Conservation (phyloP, 1,140 invertebrate genomes). For the Aphaenogaster rudis region DNA sequence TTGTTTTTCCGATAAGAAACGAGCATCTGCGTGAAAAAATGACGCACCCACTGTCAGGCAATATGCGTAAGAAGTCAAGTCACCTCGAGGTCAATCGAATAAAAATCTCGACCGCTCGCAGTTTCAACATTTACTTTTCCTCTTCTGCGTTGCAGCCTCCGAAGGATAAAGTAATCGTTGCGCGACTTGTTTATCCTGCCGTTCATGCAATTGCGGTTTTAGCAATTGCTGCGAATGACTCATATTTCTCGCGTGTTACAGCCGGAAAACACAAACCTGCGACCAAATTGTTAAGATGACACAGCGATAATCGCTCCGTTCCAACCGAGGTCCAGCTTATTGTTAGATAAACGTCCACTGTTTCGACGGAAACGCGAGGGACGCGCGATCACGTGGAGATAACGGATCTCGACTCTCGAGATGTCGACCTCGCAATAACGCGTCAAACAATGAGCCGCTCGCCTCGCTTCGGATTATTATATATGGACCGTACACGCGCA, state of each 20-base stretch:
- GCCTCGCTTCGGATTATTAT: not conserved
- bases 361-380: not conserved
- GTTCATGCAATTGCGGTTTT: not conserved
- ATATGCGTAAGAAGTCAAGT: not conserved
- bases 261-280: not conserved
- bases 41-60: not conserved
- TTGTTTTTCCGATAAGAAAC: conserved; percentile 5
- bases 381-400: conserved; percentile 14
- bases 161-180: not conserved
- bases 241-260: not conserved
- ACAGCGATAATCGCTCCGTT: not conserved
- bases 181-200: not conserved
- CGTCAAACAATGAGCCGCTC: not conserved
- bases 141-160: not conserved
- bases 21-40: not conserved
- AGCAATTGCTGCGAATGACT: not conserved
- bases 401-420: not conserved
- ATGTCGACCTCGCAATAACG: not conserved
- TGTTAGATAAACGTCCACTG: not conserved
- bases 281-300: not conserved
- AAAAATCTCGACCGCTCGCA: not conserved
- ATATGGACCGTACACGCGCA: not conserved
- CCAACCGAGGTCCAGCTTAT: not conserved
- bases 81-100: not conserved
- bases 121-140: not conserved